Evolutionary conservation across 1,140 invertebrate genomes (phyloP).

Genomic region (Contarinia nasturtii): DNA sequence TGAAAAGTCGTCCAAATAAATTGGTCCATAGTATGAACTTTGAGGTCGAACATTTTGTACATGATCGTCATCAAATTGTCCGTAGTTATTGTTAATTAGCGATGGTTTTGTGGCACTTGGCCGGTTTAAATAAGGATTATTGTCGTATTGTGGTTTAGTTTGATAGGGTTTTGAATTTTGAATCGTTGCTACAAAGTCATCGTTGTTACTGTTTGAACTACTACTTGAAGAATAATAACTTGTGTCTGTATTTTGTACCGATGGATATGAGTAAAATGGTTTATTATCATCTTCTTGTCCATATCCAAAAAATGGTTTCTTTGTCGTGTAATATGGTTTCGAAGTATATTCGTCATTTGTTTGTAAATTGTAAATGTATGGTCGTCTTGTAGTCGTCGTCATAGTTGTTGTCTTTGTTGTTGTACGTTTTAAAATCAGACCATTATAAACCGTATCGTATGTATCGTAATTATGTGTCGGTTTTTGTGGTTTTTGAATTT

Average conservation of each 20-base stretch:
- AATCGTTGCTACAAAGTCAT: not conserved
- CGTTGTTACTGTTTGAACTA: not conserved
- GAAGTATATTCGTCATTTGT: not conserved
- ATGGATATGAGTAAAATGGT: not conserved
- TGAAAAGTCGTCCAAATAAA: not conserved
- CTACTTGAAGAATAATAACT: not conserved
- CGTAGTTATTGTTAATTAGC: no score
- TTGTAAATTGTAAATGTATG: not conserved
- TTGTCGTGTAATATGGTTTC: not conserved
- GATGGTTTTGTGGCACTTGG: no score
- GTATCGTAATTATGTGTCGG: not conserved
- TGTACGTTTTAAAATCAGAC: not conserved
- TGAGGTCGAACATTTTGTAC: not conserved
- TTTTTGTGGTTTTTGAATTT: not conserved
- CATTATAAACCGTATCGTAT: not conserved
- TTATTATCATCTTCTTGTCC: not conserved
- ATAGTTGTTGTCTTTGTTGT: not conserved
- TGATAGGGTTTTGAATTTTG: not conserved
- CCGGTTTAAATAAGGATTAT: not conserved
- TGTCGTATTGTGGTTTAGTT: not conserved
- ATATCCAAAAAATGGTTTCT: not conserved
- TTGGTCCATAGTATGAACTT: not conserved
- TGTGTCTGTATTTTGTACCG: not conserved
- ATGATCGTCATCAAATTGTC: not conserved
- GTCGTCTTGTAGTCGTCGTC: not conserved